Base-by-base conservation (phyloP, 2,888 invertebrate genomes). In the Clivina fossor region DNA sequence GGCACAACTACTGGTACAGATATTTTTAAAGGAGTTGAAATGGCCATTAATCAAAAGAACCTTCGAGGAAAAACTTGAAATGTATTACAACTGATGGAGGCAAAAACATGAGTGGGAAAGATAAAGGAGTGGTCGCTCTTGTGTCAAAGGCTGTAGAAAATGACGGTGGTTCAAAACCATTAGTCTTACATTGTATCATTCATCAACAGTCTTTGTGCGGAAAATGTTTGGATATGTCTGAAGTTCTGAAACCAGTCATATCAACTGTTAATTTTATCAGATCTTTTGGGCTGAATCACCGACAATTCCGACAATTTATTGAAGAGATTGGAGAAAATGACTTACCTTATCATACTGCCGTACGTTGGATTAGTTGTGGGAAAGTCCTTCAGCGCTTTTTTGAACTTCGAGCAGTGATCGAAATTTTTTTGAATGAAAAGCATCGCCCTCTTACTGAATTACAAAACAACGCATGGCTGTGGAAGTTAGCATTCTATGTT, bases 161-260 rank as follows among this genome's bases (percentile, higher is more conserved):
- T 63, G 62, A 57, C 43, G 61, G 63, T 63, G 62, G 64, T 62
- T 64, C 63, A 65, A 65, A 64, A 65, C 62, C 64, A 60, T 61
- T 61, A 58, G 55, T 65, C 57, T 56, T 65, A 62, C 65, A 66
- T 62, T 67, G 66, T 62, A 66, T 65, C 59, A 67, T 65, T 64
- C 61, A 65, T 63, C 61, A 62, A 62, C 63, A 65, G 61, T 59
- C 62, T 55, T 63, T 67, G 61, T 66, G 66, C 62, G 64, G 64
- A 61, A 68, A 68, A 66, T 66, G 58, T 60, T 64, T 67, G 62
- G 62, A 66, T 65, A 63, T 66, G 64, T 66, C 64, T 56, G 61
- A 63, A 63, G 65, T 65, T 66, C 47, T 68, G 44, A 65, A 66
- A 60, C 62, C 64, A 64, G 63, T 64, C 61, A 62, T 65, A 59